phyloP scores from a whole-genome alignment of 2,113 vertebrate genomes.

The Muntiacus muntjak region DNA sequence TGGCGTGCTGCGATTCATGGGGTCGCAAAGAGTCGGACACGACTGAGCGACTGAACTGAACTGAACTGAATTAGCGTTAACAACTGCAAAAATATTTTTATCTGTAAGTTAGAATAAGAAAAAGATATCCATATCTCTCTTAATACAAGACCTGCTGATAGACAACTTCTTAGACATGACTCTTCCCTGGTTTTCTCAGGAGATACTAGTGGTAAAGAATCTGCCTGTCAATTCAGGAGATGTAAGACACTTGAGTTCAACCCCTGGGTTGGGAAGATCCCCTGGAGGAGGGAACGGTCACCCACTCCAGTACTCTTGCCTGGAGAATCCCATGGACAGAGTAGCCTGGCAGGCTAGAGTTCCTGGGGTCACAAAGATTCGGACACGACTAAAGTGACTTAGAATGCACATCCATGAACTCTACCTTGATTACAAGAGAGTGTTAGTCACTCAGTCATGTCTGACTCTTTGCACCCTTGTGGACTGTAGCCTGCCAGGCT shows the following conservation, averaged over 20 bases:
- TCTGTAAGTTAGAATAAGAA: not conserved
- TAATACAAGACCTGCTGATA: not conserved
- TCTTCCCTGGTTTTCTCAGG: not conserved
- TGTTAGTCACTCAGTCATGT: not conserved
- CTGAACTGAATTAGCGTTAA: not conserved
- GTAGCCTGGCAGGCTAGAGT: not conserved
- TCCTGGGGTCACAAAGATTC: not conserved
- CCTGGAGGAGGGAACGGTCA: not conserved
- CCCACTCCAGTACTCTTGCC: rapidly evolving
- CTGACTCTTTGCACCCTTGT: not conserved
- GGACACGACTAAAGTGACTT: not conserved
- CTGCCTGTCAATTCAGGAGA: not conserved
- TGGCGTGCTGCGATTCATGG: too few relatives aligned
- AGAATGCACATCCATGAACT: not conserved
- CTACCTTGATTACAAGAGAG: not conserved
- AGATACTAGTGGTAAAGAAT: not conserved
- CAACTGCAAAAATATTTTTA: not conserved
- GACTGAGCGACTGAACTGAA: too few relatives aligned
- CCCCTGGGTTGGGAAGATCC: not conserved
- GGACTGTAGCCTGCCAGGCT: not conserved
- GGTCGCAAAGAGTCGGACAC: too few relatives aligned
- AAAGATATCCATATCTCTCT: not conserved
- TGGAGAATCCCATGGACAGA: not conserved
- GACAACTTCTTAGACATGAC: not conserved
- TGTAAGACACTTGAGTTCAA: not conserved